Conservation (phyloP, 2,888 invertebrate genomes). For the Baccha elongata region DNA sequence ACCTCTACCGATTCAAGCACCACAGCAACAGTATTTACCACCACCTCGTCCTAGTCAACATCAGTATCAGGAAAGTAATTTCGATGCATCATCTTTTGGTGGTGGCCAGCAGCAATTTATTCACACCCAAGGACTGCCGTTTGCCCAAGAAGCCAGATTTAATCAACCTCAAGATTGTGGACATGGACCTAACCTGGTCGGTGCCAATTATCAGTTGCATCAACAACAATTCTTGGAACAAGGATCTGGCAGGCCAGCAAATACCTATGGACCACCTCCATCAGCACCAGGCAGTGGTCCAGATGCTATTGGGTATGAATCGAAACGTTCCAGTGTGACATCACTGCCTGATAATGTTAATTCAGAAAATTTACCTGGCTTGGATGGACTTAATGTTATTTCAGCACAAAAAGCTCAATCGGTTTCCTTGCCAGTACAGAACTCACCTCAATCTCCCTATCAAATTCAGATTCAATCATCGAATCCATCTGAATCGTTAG, state of each 20-base stretch:
- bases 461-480: slow-evolving; percentile 90
- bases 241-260: slow-evolving; percentile 74
- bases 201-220: slow-evolving; percentile 77
- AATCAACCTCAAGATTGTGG: slow-evolving; percentile 80
- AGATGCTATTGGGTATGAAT: slow-evolving; percentile 79
- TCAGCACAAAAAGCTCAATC: slow-evolving; percentile 81
- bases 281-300: slow-evolving; percentile 78
- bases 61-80: slow-evolving; percentile 49
- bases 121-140: slow-evolving; percentile 77
- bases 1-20: slow-evolving; percentile 59
- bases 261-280: slow-evolving; percentile 78
- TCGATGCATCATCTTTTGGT: slow-evolving; percentile 35
- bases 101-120: slow-evolving; percentile 76
- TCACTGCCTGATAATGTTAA: slow-evolving; percentile 77
- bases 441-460: slow-evolving; percentile 85
- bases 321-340: slow-evolving; percentile 77
- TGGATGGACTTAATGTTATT: slow-evolving; percentile 79
- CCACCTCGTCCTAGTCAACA: slow-evolving; percentile 34
- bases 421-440: slow-evolving; percentile 83
- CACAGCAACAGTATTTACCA: slow-evolving; percentile 47
- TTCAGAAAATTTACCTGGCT: slow-evolving; percentile 78
- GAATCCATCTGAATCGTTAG: slow-evolving; percentile 80
- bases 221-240: slow-evolving; percentile 77
- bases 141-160: slow-evolving; percentile 78
- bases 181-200: slow-evolving; percentile 80